A percentile compares a stretch with the other conserved stretches of the same genome.
These are phyloP conservation scores for Zaprionus davidi DNA, from an alignment of 1,140 invertebrate species.

Conservation along the genomic window DNA sequence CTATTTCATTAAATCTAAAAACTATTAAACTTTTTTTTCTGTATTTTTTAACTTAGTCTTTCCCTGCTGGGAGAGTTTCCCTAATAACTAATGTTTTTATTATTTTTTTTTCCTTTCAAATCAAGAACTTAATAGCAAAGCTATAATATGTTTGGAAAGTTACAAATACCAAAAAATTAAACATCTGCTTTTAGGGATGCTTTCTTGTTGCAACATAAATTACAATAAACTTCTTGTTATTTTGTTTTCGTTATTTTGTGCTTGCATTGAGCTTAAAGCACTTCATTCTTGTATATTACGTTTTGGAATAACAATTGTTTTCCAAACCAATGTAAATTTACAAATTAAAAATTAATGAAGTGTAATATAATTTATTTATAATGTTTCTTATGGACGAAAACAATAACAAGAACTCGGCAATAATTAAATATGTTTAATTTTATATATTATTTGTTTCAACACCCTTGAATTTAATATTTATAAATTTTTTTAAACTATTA, in stretches of 20 bases:
- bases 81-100: conserved; percentile 29
- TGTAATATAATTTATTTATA: conserved; percentile 44
- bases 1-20: conserved; percentile 46
- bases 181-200: conserved; percentile 27
- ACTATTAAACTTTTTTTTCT: conserved; percentile 64
- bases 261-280: conserved; percentile 28
- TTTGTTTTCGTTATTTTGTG: conserved; percentile 29
- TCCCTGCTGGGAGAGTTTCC: conserved; percentile 28
- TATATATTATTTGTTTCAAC: conserved; percentile 33
- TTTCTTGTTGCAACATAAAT: conserved; percentile 28
- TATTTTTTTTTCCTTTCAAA: conserved; percentile 12
- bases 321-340: conserved; percentile 47
- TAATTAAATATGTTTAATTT: conserved; percentile 36
- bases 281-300: conserved; percentile 8
- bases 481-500: conserved; percentile 44
- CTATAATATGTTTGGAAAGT: conserved; percentile 24
- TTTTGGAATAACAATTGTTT: conserved; percentile 40
- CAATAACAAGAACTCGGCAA: conserved; percentile 44
- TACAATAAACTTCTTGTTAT: conserved; percentile 24
- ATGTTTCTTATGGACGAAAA: conserved; percentile 29
- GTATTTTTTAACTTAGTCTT: conserved; percentile 56
- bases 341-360: conserved; percentile 49
- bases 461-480: conserved; percentile 16
- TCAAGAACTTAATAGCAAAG: conserved; percentile 24
- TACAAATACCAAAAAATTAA: conserved; percentile 24